Evolutionary conservation across 2,797 vertebrate species (phyloP).

Genomic region (Hydrolagus colliei): DNA sequence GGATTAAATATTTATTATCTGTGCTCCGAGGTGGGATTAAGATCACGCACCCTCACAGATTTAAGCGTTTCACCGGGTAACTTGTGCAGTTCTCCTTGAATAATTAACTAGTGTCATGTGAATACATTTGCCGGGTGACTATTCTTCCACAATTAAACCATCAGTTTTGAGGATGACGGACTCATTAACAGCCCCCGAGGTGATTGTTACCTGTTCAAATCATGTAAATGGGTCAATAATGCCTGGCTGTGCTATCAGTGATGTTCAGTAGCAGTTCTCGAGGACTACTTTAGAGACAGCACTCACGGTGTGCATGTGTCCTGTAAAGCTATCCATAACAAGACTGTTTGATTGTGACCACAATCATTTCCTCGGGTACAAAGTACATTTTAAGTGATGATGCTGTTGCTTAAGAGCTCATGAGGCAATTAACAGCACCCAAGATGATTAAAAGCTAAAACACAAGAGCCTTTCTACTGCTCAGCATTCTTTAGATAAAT

Average conservation of each 20-base stretch:
- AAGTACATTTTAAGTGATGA: neutral
- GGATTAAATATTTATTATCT: conserved; percentile 43
- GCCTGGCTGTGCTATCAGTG: conserved; percentile 39
- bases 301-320: neutral
- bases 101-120: conserved; percentile 45
- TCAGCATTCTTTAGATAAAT: neutral
- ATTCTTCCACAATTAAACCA: conserved; percentile 24
- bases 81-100: conserved; percentile 36
- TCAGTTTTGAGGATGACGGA: conserved; percentile 32
- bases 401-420: neutral
- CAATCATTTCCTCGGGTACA: neutral
- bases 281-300: neutral
- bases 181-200: neutral
- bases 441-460: neutral
- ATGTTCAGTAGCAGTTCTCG: neutral
- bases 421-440: neutral
- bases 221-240: neutral
- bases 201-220: conserved; percentile 16
- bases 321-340: neutral
- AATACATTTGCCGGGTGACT: conserved; percentile 33
- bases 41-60: neutral
- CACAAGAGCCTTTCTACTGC: neutral
- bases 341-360: neutral
- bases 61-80: conserved; percentile 14
- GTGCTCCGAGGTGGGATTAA: neutral